Percentiles rank a stretch among this genome's conserved stretches.
Conservation (phyloP, 2,797 vertebrate genomes). For the Eupleurogrammus muticus region DNA sequence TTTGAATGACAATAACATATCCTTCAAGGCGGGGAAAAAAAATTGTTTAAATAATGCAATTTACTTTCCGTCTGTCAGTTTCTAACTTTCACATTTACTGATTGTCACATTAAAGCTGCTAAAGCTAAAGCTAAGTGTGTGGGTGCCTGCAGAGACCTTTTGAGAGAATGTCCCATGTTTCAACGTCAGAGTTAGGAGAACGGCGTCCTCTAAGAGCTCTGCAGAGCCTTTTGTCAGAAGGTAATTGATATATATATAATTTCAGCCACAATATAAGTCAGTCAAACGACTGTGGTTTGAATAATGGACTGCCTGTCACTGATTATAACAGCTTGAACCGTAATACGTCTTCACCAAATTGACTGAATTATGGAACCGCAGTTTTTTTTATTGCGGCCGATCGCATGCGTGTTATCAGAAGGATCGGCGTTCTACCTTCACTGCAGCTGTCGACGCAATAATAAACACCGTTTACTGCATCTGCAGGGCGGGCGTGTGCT, state of each 20-base stretch:
- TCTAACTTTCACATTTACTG: constrained; percentile 45
- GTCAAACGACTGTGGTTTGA: constrained; percentile 23
- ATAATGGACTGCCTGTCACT: constrained; percentile 32
- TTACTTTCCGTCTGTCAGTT: constrained; percentile 28
- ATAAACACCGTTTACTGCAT: constrained; percentile 33
- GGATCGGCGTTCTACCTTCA: constrained; percentile 18
- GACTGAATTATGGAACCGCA: constrained; percentile 15
- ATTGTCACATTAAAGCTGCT: constrained; percentile 39
- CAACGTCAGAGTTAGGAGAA: constrained; percentile 17
- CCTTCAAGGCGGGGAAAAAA: constrained; percentile 26
- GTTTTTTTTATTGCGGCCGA: constrained; percentile 27
- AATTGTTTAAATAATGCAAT: constrained; percentile 30
- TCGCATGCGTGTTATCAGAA: constrained; percentile 10
- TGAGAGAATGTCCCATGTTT: constrained; percentile 15
- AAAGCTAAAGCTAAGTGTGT: constrained; percentile 6
- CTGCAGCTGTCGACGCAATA: constrained; percentile 24
- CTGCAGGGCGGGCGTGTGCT: constrained; percentile 8
- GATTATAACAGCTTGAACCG: constrained; percentile 13
- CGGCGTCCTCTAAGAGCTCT: constrained; percentile 21
- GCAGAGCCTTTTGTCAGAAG: constrained; percentile 37
- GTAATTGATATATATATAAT: constrained; percentile 35
- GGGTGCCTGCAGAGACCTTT: constrained; percentile 32
- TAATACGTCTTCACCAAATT: constrained; percentile 17
- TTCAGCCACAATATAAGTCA: constrained; percentile 31
- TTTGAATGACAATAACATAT: constrained; percentile 27